phyloP scores from a whole-genome alignment of 92 coral and sea anemone genomes.

The Porites divaricata region DNA sequence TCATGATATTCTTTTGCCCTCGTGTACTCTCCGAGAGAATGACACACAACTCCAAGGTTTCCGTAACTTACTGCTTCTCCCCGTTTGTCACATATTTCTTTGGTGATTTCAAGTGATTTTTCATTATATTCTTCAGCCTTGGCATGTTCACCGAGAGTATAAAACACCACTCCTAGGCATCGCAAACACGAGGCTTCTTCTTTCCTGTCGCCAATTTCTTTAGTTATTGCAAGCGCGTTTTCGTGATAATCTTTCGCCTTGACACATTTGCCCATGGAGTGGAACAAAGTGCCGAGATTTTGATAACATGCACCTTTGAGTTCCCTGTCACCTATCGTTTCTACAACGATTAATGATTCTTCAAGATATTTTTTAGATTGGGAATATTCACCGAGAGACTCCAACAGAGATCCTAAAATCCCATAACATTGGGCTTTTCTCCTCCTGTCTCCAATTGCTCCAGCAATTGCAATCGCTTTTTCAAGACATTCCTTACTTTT shows the following conservation, averaged over 20 bases:
- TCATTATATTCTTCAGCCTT: background rate
- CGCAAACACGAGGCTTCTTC: background rate
- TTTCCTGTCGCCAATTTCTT: background rate
- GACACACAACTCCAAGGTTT: background rate
- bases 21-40: background rate
- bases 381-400: background rate
- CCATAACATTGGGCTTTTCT: no score
- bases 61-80: background rate
- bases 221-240: background rate
- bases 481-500: background rate
- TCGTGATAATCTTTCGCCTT: background rate
- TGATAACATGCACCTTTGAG: no score
- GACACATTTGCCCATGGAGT: background rate
- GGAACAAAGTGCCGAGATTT: no score
- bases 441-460: background rate
- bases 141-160: background rate
- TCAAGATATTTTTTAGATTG: background rate
- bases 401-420: background rate
- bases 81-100: background rate
- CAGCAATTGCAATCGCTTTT: background rate
- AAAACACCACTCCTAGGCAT: background rate
- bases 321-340: no score
- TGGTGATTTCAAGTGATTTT: background rate
- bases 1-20: background rate
- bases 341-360: no score